phyloP scores from a whole-genome alignment of 53 echinoderm and acorn worm genomes.

The Antedon mediterranea region DNA sequence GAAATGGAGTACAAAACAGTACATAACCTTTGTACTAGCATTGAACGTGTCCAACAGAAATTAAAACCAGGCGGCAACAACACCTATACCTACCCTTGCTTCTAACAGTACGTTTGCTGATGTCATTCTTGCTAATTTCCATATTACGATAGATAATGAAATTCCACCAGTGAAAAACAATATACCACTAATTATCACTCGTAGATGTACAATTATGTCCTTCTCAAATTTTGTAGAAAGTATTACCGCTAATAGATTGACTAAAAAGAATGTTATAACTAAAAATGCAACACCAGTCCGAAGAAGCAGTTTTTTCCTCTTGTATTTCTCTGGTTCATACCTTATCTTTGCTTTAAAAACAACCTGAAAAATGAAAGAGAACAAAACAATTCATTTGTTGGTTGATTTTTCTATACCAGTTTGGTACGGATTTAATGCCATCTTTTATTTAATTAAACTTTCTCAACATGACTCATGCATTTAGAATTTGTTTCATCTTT shows the following conservation, averaged over 20 bases:
- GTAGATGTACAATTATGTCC: constrained; percentile 13
- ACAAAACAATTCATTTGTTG: background rate
- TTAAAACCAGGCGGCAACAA: too few species aligned
- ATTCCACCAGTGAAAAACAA: constrained; percentile 50
- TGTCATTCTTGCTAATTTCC: constrained; percentile 75
- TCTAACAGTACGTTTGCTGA: constrained; percentile 82
- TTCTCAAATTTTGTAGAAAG: constrained; percentile 15
- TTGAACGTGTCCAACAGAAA: too few species aligned
- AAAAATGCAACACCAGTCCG: constrained; percentile 32
- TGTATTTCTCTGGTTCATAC: constrained; percentile 47
- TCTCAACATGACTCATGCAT: too few species aligned
- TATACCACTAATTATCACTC: constrained; percentile 62
- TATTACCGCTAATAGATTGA: constrained; percentile 59
- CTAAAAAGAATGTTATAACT: constrained; percentile 31
- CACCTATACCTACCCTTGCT: constrained; percentile 55
- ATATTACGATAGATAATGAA: constrained; percentile 58
- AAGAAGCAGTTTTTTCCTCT: constrained; percentile 33
- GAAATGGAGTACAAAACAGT: too few species aligned
- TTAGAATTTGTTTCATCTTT: too few species aligned
- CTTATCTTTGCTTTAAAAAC: constrained; percentile 53
- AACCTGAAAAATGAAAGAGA: constrained; percentile 34
- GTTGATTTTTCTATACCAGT: too few species aligned
- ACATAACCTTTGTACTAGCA: too few species aligned
- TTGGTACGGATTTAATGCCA: too few species aligned
- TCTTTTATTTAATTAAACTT: too few species aligned